A percentile compares a stretch with the other conserved stretches of the same genome.
These are phyloP conservation scores for Poecilobothrus nobilitatus DNA, from an alignment of 2,888 invertebrate species.

Conservation along the genomic window DNA sequence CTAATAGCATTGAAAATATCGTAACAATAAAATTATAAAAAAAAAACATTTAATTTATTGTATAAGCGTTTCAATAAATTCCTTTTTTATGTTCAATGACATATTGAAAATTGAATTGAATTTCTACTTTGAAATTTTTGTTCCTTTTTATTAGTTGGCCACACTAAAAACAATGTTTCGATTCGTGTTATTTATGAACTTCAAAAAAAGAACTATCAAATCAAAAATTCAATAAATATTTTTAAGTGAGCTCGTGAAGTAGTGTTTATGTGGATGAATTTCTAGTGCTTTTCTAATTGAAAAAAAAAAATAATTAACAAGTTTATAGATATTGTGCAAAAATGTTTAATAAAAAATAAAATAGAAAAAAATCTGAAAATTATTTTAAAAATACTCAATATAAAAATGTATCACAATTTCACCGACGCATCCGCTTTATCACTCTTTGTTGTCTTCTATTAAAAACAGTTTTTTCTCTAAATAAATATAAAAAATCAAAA, in stretches of 20 bases:
- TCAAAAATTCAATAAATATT: background rate
- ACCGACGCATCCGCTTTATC: background rate
- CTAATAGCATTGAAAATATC: too few relatives aligned
- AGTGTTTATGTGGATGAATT: background rate
- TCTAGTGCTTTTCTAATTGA: background rate
- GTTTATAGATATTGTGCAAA: background rate
- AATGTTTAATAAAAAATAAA: background rate
- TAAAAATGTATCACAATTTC: background rate
- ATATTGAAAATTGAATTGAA: too few relatives aligned
- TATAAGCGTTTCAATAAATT: too few relatives aligned
- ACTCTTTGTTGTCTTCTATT: background rate
- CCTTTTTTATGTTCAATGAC: too few relatives aligned
- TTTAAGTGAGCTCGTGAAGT: background rate
- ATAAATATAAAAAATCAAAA: background rate
- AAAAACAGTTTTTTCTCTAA: background rate
- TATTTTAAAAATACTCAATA: background rate
- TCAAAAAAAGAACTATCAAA: background rate
- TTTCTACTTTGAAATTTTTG: too few relatives aligned
- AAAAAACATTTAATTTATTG: too few relatives aligned
- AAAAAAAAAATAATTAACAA: background rate
- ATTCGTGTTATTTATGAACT: too few relatives aligned
- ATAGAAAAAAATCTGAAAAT: background rate
- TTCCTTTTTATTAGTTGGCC: too few relatives aligned
- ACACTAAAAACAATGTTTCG: too few relatives aligned
- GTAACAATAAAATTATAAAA: too few relatives aligned